phyloP scores from a whole-genome alignment of 2,113 vertebrate genomes.

The Heteronetta atricapilla region DNA sequence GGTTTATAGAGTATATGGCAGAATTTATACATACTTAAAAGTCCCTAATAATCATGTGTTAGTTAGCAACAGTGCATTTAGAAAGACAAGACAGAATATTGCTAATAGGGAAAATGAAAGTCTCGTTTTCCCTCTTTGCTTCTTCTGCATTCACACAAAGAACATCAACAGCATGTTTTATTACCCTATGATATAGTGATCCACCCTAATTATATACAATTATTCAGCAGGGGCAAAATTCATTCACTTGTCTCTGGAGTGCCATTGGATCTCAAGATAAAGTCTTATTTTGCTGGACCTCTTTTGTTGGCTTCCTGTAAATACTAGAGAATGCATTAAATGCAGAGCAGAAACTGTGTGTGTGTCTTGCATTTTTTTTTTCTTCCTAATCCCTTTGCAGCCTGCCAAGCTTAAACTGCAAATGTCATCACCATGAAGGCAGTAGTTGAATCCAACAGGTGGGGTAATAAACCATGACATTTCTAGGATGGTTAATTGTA shows the following conservation, averaged over 20 bases:
- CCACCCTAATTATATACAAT: neutral
- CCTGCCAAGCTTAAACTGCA: neutral
- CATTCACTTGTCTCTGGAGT: neutral
- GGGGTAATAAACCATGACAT: constrained; percentile 55
- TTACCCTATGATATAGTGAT: neutral
- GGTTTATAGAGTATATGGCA: neutral
- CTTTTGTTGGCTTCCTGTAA: neutral
- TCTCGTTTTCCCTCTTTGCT: neutral
- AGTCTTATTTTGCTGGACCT: neutral
- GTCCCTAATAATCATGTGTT: neutral
- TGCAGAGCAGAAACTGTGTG: neutral
- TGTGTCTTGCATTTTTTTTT: neutral
- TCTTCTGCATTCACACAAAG: neutral
- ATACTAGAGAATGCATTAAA: neutral
- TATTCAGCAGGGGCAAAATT: neutral
- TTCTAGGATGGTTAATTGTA: constrained; percentile 46
- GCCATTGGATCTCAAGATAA: neutral
- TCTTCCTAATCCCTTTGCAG: neutral
- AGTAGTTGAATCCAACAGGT: constrained; percentile 54
- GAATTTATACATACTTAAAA: neutral
- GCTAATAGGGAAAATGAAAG: neutral
- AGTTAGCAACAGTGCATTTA: neutral
- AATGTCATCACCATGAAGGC: constrained; percentile 11
- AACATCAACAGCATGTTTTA: neutral
- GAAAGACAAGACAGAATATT: neutral